A percentile compares a stretch with the other conserved stretches of the same genome.
Evolutionary conservation across 2,888 invertebrate species (phyloP).

Genomic region (Drosophila anomelani): DNA sequence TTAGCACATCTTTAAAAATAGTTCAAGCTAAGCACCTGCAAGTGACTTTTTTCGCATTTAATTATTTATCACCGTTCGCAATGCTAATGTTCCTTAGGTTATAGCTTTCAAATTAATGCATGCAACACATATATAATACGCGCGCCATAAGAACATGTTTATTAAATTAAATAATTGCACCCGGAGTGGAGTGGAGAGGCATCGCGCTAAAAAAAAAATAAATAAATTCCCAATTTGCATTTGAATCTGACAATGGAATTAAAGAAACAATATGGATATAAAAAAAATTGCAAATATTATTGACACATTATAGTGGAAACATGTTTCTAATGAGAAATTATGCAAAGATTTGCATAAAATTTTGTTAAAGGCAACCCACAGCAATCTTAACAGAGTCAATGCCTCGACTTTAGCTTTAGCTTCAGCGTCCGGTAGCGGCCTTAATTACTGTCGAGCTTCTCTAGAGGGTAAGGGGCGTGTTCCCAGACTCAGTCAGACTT

Average conservation of each 20-base stretch:
- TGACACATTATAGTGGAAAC: conserved; percentile 76
- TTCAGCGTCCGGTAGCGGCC: conserved; percentile 72
- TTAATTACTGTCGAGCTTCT: conserved; percentile 65
- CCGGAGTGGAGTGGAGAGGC: conserved; percentile 22
- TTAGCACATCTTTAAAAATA: conserved; percentile 81
- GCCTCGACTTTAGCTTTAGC: conserved; percentile 9
- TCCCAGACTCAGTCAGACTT: conserved; percentile 37
- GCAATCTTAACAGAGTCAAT: conserved; percentile 40
- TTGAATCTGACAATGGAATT: conserved; percentile 50
- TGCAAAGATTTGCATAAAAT: conserved; percentile 66
- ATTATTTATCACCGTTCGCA: conserved; percentile 47
- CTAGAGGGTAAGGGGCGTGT: conserved; percentile 58
- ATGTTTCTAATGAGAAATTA: conserved; percentile 79
- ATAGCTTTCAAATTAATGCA: conserved; percentile 55
- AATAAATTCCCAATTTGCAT: conserved; percentile 63
- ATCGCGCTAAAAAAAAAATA: conserved; percentile 31
- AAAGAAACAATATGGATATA: conserved; percentile 35
- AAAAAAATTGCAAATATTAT: conserved; percentile 52
- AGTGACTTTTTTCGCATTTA: conserved; percentile 35
- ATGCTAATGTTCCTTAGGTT: conserved; percentile 31
- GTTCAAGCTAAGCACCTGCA: conserved; percentile 63
- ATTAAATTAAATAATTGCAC: conserved; percentile 67
- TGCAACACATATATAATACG: conserved; percentile 54
- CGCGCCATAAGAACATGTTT: conserved; percentile 61
- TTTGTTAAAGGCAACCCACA: conserved; percentile 43